Conservation (phyloP, 2,113 vertebrate species). For the Ictidomys tridecemlineatus region DNA sequence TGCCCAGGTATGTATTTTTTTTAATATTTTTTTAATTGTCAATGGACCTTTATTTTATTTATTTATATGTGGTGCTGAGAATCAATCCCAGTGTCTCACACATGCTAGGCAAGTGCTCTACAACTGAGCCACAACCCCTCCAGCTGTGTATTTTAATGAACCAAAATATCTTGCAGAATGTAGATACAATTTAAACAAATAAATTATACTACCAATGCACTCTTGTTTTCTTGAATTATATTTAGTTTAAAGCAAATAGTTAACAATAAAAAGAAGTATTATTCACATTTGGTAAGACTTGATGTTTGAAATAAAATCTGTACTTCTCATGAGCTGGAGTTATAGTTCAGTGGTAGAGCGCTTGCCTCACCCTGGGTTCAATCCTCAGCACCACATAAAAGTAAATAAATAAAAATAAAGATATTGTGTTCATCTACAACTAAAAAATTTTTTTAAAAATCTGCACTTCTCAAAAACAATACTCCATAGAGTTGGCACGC, state of each 20-base stretch:
- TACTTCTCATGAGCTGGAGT: background rate
- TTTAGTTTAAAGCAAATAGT: constrained; percentile 2
- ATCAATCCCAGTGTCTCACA: no score
- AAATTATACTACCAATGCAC: background rate
- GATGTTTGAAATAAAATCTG: constrained; percentile 25
- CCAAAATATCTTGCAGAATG: background rate
- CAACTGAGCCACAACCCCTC: no score
- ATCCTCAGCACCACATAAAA: no score
- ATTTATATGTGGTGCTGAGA: no score
- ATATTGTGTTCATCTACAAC: no score
- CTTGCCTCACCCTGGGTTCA: no score
- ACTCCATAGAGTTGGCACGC: background rate
- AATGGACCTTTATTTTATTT: no score
- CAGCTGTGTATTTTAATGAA: constrained; percentile 42
- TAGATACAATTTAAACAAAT: background rate
- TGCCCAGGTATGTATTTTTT: background rate
- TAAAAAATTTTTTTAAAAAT: background rate
- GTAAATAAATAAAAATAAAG: no score
- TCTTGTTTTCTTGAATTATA: background rate
- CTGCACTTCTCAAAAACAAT: background rate
- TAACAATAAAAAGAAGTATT: background rate
- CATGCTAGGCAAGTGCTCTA: no score
- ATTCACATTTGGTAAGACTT: background rate
- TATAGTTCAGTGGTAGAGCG: no score
- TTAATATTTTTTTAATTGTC: no score